These are phyloP conservation scores for Sinocyclocheilus grahami DNA, from an alignment of 2,113 vertebrate genomes.

Conservation along the genomic window DNA sequence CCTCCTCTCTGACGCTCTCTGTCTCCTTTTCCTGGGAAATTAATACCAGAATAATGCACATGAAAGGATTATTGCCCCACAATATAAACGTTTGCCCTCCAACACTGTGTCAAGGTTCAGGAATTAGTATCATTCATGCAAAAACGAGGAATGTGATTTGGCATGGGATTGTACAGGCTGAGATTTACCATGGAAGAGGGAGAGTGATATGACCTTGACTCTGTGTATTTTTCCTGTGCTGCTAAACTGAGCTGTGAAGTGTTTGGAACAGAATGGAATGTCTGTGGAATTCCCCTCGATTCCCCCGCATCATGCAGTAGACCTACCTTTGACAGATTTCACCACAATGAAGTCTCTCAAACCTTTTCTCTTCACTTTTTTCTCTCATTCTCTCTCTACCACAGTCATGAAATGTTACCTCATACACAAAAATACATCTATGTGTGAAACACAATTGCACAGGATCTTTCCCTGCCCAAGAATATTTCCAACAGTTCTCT, in stretches of 20 bases:
- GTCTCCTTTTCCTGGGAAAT: conserved; percentile 17
- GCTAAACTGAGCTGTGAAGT: conserved; percentile 16
- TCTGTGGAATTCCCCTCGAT: conserved; percentile 42
- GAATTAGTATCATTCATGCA: conserved; percentile 29
- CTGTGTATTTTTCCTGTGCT: not conserved
- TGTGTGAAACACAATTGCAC: conserved; percentile 53
- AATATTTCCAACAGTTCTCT: conserved; percentile 37
- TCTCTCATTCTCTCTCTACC: conserved; percentile 18
- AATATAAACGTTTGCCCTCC: not conserved
- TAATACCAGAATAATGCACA: conserved; percentile 14
- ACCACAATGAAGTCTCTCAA: not conserved
- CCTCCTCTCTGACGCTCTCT: not conserved
- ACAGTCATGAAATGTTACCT: conserved; percentile 51
- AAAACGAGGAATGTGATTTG: conserved; percentile 1
- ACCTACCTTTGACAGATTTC: conserved; percentile 9
- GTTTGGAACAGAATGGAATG: conserved; percentile 24
- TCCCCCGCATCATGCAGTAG: not conserved
- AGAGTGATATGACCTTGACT: conserved; percentile 32
- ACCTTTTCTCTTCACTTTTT: not conserved
- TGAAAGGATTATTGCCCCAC: conserved; percentile 2
- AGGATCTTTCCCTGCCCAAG: conserved; percentile 49
- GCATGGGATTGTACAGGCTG: not conserved
- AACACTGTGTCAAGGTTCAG: conserved; percentile 1
- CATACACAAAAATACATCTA: conserved; percentile 38
- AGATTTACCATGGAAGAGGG: conserved; percentile 3